Evolutionary conservation across 2,113 vertebrate genomes (phyloP).

Genomic region (Hipposideros armiger): DNA sequence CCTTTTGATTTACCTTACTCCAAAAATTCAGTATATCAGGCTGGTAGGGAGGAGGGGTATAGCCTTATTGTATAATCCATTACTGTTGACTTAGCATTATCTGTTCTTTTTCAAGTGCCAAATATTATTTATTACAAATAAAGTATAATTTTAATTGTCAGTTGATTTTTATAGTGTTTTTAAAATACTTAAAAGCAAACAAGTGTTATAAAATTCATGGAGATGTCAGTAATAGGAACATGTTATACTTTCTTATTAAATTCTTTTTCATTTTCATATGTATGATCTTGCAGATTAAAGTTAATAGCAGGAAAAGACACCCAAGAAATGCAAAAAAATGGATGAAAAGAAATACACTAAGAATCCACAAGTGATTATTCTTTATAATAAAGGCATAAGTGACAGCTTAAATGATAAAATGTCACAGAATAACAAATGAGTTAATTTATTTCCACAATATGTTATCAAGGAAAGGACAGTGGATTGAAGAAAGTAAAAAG

Average conservation of each 20-base stretch:
- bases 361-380: not conserved
- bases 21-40: not conserved
- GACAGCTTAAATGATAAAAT: not conserved
- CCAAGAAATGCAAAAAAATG: not conserved
- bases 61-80: not conserved
- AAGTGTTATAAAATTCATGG: not conserved
- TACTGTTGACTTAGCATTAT: not conserved
- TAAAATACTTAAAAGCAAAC: conserved; percentile 14
- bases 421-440: conserved; percentile 31
- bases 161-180: conserved; percentile 1
- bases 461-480: conserved; percentile 15
- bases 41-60: not conserved
- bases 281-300: conserved; percentile 25
- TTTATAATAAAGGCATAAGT: conserved; percentile 25
- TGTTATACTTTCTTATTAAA: not conserved
- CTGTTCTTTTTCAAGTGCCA: not conserved
- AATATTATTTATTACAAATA: not conserved
- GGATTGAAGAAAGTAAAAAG: not conserved
- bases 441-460: conserved; percentile 36
- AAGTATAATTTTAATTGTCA: not conserved
- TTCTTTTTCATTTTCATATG: not conserved
- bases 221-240: not conserved
- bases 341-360: not conserved
- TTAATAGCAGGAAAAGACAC: not conserved
- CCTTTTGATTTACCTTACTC: not conserved